Percentiles rank a stretch among this genome's conserved stretches.
These are phyloP conservation scores for Numida meleagris DNA, from an alignment of 2,113 vertebrate species.

Conservation along the genomic window DNA sequence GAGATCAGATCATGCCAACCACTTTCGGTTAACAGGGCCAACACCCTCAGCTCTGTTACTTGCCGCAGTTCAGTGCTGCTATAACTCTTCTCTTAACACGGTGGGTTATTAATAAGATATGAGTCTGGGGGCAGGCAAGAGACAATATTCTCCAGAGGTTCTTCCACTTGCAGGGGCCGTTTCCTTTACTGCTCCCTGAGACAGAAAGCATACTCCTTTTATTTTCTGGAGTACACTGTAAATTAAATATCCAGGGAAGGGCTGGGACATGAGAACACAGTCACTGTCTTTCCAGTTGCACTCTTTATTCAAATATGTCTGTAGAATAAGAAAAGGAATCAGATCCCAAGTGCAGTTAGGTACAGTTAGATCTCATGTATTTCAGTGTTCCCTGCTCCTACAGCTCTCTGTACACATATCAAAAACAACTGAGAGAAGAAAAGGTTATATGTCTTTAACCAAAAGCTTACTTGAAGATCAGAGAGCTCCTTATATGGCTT, in stretches of 20 bases:
- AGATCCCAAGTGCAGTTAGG: background rate
- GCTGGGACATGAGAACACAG: accelerated
- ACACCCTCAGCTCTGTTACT: background rate
- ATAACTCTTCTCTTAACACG: background rate
- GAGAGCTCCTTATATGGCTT: background rate
- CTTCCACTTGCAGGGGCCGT: background rate
- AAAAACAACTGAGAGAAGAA: background rate
- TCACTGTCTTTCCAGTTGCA: background rate
- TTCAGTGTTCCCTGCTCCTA: background rate
- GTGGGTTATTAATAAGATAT: background rate
- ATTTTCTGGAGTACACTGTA: background rate
- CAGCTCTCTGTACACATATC: background rate
- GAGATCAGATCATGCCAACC: constrained; percentile 22
- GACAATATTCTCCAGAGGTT: background rate
- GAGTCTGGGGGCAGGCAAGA: background rate
- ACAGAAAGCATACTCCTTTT: background rate
- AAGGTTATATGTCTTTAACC: background rate
- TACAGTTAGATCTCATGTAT: accelerated
- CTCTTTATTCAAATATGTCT: background rate
- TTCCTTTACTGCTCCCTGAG: constrained; percentile 33
- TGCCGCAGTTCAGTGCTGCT: background rate
- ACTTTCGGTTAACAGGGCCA: background rate
- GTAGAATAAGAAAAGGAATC: background rate
- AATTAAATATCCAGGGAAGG: background rate
- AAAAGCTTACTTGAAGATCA: background rate